Percentiles rank a stretch among this genome's conserved stretches.
phyloP scores from a whole-genome alignment of 2,797 vertebrate species.

The Oreortyx pictus region DNA sequence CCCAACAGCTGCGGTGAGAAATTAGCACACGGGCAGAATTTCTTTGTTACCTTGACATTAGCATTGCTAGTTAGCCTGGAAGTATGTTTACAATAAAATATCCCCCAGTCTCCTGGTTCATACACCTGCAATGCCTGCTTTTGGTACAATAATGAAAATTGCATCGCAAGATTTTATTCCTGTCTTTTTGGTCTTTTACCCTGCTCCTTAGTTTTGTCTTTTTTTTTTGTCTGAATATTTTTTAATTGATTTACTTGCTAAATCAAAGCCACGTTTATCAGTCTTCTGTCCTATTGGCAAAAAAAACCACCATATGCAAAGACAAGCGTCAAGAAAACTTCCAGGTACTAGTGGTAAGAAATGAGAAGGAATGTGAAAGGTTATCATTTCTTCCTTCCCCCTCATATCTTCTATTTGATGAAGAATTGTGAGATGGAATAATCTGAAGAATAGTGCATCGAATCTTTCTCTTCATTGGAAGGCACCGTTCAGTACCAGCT shows the following conservation, averaged over 20 bases:
- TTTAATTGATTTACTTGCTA: conserved; percentile 38
- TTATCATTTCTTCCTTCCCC: conserved; percentile 17
- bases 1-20: conserved; percentile 85
- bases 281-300: conserved; percentile 32
- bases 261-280: conserved; percentile 48
- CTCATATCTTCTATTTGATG: background rate
- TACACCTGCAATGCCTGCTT: conserved; percentile 51
- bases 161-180: conserved; percentile 24
- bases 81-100: conserved; percentile 63
- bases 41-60: conserved; percentile 80
- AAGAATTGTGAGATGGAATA: background rate
- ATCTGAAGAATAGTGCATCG: background rate
- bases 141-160: conserved; percentile 56
- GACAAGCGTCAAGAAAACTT: background rate
- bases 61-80: conserved; percentile 69
- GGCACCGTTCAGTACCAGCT: background rate
- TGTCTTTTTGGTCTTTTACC: conserved; percentile 3
- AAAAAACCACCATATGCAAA: conserved; percentile 12
- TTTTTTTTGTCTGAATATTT: conserved; percentile 6
- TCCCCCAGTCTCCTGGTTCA: conserved; percentile 32
- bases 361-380: conserved; percentile 22
- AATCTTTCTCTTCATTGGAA: background rate
- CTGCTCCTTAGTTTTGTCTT: background rate
- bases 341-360: conserved; percentile 37
- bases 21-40: conserved; percentile 74